Base-by-base conservation (phyloP, 2,113 vertebrate species). In the Thalassarche chlororhynchos region DNA sequence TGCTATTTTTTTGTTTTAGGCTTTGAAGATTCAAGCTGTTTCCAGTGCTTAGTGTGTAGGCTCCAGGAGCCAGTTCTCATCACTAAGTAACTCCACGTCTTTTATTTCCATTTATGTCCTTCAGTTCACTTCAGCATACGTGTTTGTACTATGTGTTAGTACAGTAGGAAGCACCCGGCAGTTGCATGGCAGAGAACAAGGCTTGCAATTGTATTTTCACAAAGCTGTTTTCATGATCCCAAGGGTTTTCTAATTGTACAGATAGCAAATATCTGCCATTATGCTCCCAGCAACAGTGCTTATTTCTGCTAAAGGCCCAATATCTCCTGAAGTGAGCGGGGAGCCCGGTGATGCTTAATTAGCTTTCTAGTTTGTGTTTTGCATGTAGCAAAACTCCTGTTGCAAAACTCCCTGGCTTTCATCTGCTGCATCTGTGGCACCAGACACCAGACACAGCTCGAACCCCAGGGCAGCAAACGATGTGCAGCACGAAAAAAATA, bases 61-160 rank as follows among this genome's bases (percentile, higher is more conserved):
- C 71, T 85, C 23, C 54, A 54, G 49, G 26, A 97, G 54, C 64
- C 46, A 55, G 58, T 82, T 96, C 81, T 94, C 86, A 94, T 66
- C 65, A 38, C 89, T 91, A 64, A 38, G 87, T 87, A 80, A 46
- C 46, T 94, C 81, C 51, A 64, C 6, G 5, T 70, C n/a, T 96
- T 96, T 96, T 85, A 49, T 96, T 97, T 96, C 61, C 57, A 92
- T 84, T 90, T 96, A 79, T 75, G 89, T 94, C 93, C 90, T 83
- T 81, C 76, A 80, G 95, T 94, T 97, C 64, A 65, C 72, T 92
- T 87, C 65, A 89, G 62, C 79, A 90, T 78, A 69, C 5, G 2
- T 61, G 75, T 44, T 65, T 82, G 34, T 92, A 46, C 60, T 84
- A 31, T n/a, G 49, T 75, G 74, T 96, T 95, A 84, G 28, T 74